Evolutionary conservation across 2,888 invertebrate species (phyloP), one percentile per base, ranked within the genome.

Genomic region (Dicranocentrus wangi): DNA sequence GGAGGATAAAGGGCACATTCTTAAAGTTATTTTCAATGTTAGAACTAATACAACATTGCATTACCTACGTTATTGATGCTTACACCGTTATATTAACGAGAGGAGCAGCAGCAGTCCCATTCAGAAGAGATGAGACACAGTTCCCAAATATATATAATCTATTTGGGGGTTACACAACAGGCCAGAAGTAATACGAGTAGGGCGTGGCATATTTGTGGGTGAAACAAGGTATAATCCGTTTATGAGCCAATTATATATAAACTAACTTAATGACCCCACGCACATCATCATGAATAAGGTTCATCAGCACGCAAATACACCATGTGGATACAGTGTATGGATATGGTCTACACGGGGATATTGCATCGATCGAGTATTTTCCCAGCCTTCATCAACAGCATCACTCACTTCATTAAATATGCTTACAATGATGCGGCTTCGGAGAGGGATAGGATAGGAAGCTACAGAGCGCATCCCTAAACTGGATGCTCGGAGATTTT

Each of bases 221-320:
- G 68, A 76, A 76, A 76, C 76, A 76, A 76, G 60, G 65, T 68
- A 58, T 76, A 76, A 76, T 76, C 68, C 76, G 58, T 76, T 76
- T 76, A 76, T 58, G 68, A 76, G 76, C 66, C 68, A 68, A 76
- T 76, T 76, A 76, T 42, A 58, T 68, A 76, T 76, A 76, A 76
- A 76, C 66, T 60, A 76, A 69, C 69, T 69, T 77, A 66, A 77
- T 77, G 58, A 76, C 76, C 58, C 68, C 66, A 76, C 76, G 76
- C 76, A 76, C 76, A 76, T 68, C 65, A 68, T 28, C 66, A 55
- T 76, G 65, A 75, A 68, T 63, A 47, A 27, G 39, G 63, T 19
- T 77, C 69, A 77, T 77, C 69, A 63, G 47, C 77, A 77, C 77
- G 77, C 77, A 70, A 77, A 77, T 60, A 68, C 55, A 21, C n/a